Percentiles rank a stretch among this genome's conserved stretches.
phyloP scores from a whole-genome alignment of 2,113 vertebrate genomes.

The Cottus gobio region DNA sequence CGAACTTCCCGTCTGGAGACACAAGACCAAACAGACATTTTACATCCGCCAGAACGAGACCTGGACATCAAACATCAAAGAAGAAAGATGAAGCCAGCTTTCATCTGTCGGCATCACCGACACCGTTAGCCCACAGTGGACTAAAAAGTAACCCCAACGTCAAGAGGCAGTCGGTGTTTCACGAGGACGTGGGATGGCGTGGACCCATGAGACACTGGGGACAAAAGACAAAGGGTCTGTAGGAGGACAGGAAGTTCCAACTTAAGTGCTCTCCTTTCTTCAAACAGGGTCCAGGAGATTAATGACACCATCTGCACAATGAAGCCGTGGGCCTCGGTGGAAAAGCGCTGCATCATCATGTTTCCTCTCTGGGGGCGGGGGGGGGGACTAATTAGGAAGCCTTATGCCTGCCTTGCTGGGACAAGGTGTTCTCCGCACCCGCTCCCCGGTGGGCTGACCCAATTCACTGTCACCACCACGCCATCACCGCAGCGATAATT shows the following conservation, averaged over 20 bases:
- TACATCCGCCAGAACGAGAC: neutral
- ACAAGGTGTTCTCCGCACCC: slow-evolving; percentile 67
- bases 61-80: neutral
- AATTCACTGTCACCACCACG: slow-evolving; percentile 57
- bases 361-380: slow-evolving; percentile 50
- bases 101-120: neutral
- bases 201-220: slow-evolving; percentile 46
- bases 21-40: slow-evolving; percentile 16
- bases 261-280: slow-evolving; percentile 62
- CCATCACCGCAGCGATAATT: slow-evolving; percentile 15
- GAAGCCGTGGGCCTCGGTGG: slow-evolving; percentile 27
- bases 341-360: slow-evolving; percentile 61
- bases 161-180: neutral
- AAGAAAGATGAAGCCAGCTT: neutral
- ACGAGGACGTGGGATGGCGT: neutral
- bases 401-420: slow-evolving; percentile 53
- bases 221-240: slow-evolving; percentile 11
- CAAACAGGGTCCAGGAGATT: slow-evolving; percentile 55
- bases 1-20: slow-evolving; percentile 92
- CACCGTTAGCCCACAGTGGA: neutral
- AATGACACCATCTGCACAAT: slow-evolving; percentile 74
- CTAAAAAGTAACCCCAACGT: neutral
- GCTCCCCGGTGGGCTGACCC: slow-evolving; percentile 76
- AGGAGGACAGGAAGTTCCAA: slow-evolving; percentile 51
- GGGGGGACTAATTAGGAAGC: slow-evolving; percentile 69